Conservation (phyloP, 2,113 vertebrate genomes). For the Oreochromis aureus region DNA sequence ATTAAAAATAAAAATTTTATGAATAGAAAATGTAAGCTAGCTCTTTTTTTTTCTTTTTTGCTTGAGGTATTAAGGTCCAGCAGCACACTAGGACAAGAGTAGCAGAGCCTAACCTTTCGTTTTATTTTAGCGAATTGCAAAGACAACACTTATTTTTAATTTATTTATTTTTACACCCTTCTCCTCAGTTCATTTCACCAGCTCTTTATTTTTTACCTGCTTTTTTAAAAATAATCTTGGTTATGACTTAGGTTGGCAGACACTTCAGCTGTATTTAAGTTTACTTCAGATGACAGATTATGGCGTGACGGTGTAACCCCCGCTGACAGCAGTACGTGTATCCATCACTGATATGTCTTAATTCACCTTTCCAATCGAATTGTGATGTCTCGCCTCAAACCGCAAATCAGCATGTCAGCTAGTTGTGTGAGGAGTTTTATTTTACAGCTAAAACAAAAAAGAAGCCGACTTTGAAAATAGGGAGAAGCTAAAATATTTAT, state of each 20-base stretch:
- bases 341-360: conserved; percentile 84
- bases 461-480: background rate
- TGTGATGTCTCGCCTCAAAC: conserved; percentile 31
- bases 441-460: background rate
- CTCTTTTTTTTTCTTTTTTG: background rate
- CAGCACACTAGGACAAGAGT: background rate
- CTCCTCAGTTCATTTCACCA: background rate
- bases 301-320: conserved; percentile 14
- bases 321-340: conserved; percentile 76
- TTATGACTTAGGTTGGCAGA: conserved; percentile 35
- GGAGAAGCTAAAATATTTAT: background rate
- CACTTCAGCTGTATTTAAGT: conserved; percentile 25
- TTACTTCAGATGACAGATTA: conserved; percentile 37
- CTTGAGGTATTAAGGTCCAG: background rate
- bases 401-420: background rate
- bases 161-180: background rate
- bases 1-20: background rate
- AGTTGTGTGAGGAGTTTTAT: background rate
- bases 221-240: background rate
- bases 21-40: background rate
- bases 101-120: background rate
- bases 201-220: background rate
- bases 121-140: background rate
- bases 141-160: background rate
- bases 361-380: conserved; percentile 78